Conservation (phyloP, 2,888 invertebrate genomes). For the Malachius bipustulatus region DNA sequence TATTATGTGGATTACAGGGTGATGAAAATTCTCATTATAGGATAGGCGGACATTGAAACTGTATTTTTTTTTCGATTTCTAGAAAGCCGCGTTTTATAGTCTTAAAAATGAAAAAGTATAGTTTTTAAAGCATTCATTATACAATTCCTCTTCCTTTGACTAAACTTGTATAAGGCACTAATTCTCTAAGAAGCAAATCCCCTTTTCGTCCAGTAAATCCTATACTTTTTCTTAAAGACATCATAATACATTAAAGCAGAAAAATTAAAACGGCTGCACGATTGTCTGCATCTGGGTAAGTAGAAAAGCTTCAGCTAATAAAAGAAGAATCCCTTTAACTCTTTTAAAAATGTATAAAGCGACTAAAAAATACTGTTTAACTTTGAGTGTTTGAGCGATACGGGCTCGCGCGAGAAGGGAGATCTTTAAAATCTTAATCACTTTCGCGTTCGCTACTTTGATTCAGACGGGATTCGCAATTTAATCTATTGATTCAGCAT, state of each 20-base stretch:
- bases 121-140: too few relatives aligned
- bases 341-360: conserved; percentile 34
- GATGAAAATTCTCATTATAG: too few relatives aligned
- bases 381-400: conserved; percentile 33
- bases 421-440: conserved; percentile 37
- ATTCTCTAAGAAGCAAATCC: too few relatives aligned
- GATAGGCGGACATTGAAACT: too few relatives aligned
- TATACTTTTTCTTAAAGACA: too few relatives aligned
- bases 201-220: too few relatives aligned
- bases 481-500: conserved; percentile 36
- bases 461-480: conserved; percentile 31
- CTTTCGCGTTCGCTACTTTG: conserved; percentile 32
- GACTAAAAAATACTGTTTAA: conserved; percentile 34
- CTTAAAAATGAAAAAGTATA: too few relatives aligned
- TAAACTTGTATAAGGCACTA: too few relatives aligned
- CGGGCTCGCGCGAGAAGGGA: conserved; percentile 30
- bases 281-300: conserved; percentile 27
- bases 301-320: conserved; percentile 31
- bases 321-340: conserved; percentile 33
- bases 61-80: too few relatives aligned
- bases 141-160: too few relatives aligned
- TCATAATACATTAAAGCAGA: conserved; percentile 24
- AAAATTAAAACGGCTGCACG: conserved; percentile 30
- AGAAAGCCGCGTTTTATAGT: too few relatives aligned
- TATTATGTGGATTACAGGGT: too few relatives aligned